A percentile compares a stretch with the other conserved stretches of the same genome.
Conservation (phyloP, 1,140 invertebrate genomes). For the Drosophila miranda region DNA sequence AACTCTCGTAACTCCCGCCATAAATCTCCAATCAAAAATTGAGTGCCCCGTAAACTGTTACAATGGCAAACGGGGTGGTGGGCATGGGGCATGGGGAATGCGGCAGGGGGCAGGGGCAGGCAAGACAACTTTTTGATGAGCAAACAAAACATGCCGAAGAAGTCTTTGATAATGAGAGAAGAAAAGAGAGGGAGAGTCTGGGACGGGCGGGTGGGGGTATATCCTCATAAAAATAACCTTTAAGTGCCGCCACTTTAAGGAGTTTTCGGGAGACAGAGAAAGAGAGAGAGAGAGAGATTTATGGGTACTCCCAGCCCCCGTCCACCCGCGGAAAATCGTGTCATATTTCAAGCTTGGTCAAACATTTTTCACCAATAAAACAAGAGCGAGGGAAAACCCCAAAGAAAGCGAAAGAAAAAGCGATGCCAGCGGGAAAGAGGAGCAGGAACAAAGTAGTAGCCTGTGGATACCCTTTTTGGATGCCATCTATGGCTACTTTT, state of each 20-base stretch:
- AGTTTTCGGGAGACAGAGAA: slow-evolving; percentile 26
- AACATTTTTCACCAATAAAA: slow-evolving; percentile 58
- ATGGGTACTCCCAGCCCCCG: not conserved
- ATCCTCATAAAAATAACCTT: slow-evolving; percentile 36
- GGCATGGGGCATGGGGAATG: not conserved
- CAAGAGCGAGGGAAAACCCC: not conserved
- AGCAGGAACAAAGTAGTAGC: too few relatives aligned
- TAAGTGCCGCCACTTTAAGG: slow-evolving; percentile 57
- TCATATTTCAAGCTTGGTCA: slow-evolving; percentile 77
- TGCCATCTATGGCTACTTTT: too few relatives aligned
- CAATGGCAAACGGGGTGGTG: too few relatives aligned
- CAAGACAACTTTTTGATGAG: slow-evolving; percentile 28
- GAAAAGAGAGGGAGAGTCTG: not conserved
- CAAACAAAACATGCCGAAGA: slow-evolving; percentile 34
- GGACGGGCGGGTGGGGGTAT: slow-evolving; percentile 13
- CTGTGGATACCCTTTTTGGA: too few relatives aligned
- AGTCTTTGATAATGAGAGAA: slow-evolving; percentile 44
- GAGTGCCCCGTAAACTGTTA: slow-evolving; percentile 45
- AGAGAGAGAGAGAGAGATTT: not conserved
- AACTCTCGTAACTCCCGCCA: slow-evolving; percentile 47
- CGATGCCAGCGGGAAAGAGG: too few relatives aligned
- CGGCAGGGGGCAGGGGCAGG: not conserved
- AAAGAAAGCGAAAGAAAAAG: not conserved
- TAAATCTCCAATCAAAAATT: slow-evolving; percentile 74
- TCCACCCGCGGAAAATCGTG: slow-evolving; percentile 47